Conservation (phyloP, 2,113 vertebrate genomes). For the Myiagra hebetior region DNA sequence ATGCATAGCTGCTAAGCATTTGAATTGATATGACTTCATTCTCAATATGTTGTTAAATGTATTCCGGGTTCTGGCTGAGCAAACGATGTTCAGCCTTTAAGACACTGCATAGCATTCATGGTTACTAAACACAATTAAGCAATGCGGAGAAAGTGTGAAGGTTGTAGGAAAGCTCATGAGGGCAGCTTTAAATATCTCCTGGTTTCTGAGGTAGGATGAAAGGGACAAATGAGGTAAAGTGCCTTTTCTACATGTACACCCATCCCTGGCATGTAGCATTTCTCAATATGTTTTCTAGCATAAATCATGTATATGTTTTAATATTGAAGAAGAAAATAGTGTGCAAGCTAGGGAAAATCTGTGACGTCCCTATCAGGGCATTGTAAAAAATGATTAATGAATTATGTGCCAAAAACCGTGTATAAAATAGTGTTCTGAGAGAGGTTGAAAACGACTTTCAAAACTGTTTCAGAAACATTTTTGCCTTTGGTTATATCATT, state of each 20-base stretch:
- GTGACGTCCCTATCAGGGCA: neutral
- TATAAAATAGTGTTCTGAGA: neutral
- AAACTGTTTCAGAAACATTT: neutral
- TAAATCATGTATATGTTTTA: fast-evolving
- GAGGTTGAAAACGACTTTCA: neutral
- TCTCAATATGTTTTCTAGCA: neutral
- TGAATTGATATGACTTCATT: conserved; percentile 44
- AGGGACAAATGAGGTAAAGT: neutral
- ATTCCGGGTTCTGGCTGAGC: neutral
- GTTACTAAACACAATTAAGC: neutral
- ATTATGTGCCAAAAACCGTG: neutral
- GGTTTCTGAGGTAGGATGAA: neutral
- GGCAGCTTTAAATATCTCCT: neutral
- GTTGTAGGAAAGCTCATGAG: neutral
- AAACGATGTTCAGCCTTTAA: neutral
- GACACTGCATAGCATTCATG: neutral
- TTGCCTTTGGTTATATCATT: neutral
- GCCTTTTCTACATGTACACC: neutral
- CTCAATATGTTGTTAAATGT: neutral
- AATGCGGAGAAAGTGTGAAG: neutral
- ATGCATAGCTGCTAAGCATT: conserved; percentile 59
- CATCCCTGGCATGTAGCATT: fast-evolving
- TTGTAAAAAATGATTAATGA: neutral
- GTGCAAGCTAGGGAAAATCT: neutral
- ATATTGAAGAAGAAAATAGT: neutral